Base-by-base conservation (phyloP, 92 coral and sea anemone genomes). In the Ricordea florida region DNA sequence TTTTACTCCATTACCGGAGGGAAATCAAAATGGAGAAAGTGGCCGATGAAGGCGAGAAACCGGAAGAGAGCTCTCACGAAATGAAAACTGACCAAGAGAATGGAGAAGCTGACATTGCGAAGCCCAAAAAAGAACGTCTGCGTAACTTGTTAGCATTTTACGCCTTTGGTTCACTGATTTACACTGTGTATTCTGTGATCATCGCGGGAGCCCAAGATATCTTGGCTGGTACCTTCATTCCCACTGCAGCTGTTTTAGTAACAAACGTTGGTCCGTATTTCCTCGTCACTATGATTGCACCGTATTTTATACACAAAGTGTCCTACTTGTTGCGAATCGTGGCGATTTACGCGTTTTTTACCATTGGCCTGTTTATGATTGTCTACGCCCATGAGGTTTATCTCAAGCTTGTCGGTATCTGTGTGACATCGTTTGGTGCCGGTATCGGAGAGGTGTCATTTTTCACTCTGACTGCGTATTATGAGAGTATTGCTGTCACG, bases 151-250 rank as follows among this genome's bases (percentile, higher is more conserved):
- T 72, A 1, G 82, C 93, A 2, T 91, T 91, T 58, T 91, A 87
- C 53, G 84, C 93, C 10, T 91, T 91, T 20, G 97, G 97, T 2
- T 84, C 90, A 23, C 72, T 91, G 9, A 91, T 91, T 47, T 91
- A 91, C 64, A 91, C 93, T 4, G 97, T 91, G 15, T 91, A 87
- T 51, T 91, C 97, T 4, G 92, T 91, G 13, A 91, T 91, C 44
- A 91, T 91, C 50, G 78, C 97, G 43, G 97, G 97, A 1, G 97
- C 97, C 6, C 93, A 91, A 62, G 97, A 91, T 61, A 91, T 91
- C 44, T 58, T 91, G 43, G 90, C 93, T 14, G 97, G 97, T 5
- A 83, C 93, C 0, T 83, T 87, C 46, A 88, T 91, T 23, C 97
- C 97, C 3, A 91, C 97, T 2, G 97, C 97, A 5, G 97, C 97